These are phyloP conservation scores for Halcyon leucocephala DNA, from an alignment of 2,797 vertebrate species.

Conservation along the genomic window DNA sequence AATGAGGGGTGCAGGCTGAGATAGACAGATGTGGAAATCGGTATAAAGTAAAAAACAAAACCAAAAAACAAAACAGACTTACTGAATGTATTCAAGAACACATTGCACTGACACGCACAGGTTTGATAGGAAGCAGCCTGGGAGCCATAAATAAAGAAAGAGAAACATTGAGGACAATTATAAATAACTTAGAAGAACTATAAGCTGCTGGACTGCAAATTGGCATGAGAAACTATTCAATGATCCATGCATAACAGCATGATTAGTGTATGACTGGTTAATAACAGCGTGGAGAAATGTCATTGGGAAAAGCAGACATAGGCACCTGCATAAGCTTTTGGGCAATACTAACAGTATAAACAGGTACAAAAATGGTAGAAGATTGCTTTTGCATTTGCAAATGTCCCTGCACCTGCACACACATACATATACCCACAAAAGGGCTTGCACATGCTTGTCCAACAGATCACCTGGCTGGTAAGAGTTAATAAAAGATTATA, in stretches of 20 bases:
- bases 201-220: constrained; percentile 50
- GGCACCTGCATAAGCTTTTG: constrained; percentile 12
- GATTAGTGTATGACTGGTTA: constrained; percentile 59
- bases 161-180: constrained; percentile 49
- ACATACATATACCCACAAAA: background rate
- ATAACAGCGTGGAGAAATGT: constrained; percentile 24
- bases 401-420: background rate
- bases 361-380: background rate
- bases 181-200: constrained; percentile 49
- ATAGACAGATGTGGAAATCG: background rate
- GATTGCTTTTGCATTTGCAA: background rate
- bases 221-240: constrained; percentile 41
- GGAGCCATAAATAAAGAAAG: constrained; percentile 41
- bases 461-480: background rate
- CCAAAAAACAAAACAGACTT: background rate
- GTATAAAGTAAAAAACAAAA: background rate
- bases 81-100: background rate
- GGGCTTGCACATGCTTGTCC: background rate
- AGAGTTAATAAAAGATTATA: background rate
- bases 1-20: background rate
- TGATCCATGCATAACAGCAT: constrained; percentile 35
- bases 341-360: background rate
- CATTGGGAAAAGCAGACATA: background rate
- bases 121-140: constrained; percentile 9
- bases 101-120: background rate